These are phyloP conservation scores for Mimas tiliae DNA, from an alignment of 2,888 invertebrate genomes.

Conservation along the genomic window DNA sequence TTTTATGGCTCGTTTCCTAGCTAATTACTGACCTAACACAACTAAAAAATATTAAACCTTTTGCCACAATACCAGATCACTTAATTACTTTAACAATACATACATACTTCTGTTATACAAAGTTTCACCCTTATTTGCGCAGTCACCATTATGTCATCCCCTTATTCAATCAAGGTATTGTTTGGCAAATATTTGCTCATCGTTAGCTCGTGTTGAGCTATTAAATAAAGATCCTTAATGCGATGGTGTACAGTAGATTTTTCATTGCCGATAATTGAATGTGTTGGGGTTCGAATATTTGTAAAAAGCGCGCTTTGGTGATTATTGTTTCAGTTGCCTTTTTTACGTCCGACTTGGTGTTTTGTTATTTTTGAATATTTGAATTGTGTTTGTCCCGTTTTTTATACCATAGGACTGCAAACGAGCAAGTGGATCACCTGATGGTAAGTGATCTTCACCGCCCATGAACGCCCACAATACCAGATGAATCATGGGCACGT, in stretches of 20 bases:
- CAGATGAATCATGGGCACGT: no score
- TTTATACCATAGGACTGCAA: no score
- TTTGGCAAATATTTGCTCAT: slow-evolving; percentile 68
- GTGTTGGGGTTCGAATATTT: slow-evolving; percentile 10
- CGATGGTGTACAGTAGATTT: slow-evolving; percentile 1
- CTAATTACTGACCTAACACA: neutral
- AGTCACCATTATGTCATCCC: slow-evolving; percentile 48
- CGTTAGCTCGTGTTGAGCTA: slow-evolving; percentile 51
- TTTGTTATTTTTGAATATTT: neutral
- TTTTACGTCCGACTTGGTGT: neutral
- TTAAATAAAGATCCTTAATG: neutral
- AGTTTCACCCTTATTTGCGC: slow-evolving; percentile 33
- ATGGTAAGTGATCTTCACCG: no score
- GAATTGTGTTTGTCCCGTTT: no score
- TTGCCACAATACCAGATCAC: neutral
- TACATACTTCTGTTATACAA: slow-evolving; percentile 14
- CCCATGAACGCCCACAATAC: no score
- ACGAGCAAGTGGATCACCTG: no score
- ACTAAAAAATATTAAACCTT: neutral
- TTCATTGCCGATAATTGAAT: neutral
- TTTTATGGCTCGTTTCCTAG: no score
- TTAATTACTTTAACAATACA: slow-evolving; percentile 15
- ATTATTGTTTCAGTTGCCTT: slow-evolving; percentile 23
- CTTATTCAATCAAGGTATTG: slow-evolving; percentile 61
- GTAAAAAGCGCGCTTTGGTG: slow-evolving; percentile 13